Evolutionary conservation across 2,113 vertebrate genomes (phyloP).

Genomic region (Platanista minor): DNA sequence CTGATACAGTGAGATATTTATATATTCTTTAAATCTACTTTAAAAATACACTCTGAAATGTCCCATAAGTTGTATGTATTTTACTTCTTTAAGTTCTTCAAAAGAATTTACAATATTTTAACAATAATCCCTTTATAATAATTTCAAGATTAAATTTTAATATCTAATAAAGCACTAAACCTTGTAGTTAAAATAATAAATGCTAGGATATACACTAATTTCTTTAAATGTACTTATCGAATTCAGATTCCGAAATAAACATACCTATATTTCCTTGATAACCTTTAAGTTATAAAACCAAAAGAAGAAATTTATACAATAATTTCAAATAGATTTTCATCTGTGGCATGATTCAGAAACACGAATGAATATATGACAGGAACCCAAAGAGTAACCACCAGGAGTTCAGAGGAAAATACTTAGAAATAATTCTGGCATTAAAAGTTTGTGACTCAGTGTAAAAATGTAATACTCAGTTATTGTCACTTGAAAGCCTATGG

Average conservation of each 20-base stretch:
- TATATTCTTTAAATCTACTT: not conserved
- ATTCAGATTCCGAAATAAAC: not conserved
- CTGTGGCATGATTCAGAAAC: not conserved
- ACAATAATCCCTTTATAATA: slow-evolving; percentile 1
- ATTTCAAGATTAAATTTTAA: slow-evolving; percentile 37
- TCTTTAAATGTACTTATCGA: not conserved
- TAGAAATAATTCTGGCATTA: not conserved
- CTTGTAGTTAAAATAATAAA: slow-evolving; percentile 14
- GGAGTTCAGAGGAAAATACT: not conserved
- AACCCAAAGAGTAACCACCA: not conserved
- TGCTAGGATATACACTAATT: not conserved
- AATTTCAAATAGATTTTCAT: slow-evolving; percentile 19
- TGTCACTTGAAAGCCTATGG: not conserved
- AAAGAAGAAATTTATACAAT: not conserved
- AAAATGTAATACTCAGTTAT: not conserved
- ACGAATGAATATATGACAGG: not conserved
- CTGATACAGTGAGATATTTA: not conserved
- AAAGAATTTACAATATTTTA: slow-evolving; percentile 39
- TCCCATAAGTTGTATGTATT: not conserved
- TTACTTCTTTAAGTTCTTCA: slow-evolving; percentile 32
- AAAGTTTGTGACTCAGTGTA: not conserved
- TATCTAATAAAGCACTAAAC: not conserved
- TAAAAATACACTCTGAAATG: slow-evolving; percentile 19
- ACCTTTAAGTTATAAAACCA: not conserved
- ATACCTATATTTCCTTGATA: not conserved